Evolutionary conservation across 2,797 vertebrate genomes (phyloP).

Genomic region (Merluccius polli): DNA sequence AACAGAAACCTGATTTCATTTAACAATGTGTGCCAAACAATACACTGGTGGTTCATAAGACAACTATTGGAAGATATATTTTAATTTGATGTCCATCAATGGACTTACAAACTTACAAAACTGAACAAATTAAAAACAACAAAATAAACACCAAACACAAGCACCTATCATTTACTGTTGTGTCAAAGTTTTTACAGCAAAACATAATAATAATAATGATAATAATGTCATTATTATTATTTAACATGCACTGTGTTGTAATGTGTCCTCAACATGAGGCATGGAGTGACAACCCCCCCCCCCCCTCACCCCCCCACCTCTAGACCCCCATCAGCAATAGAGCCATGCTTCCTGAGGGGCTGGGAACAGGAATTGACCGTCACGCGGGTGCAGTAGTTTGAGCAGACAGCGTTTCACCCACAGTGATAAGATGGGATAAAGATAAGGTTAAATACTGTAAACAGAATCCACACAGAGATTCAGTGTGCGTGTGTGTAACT

Average conservation of each 20-base stretch:
- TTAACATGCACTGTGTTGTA: not conserved
- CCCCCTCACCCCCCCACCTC: not conserved
- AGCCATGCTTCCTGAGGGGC: not conserved
- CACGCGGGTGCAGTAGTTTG: not conserved
- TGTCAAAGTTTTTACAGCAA: not conserved
- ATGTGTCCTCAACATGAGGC: not conserved
- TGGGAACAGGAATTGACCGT: not conserved
- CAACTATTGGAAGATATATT: not conserved
- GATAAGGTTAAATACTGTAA: not conserved
- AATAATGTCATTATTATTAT: not conserved
- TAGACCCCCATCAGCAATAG: not conserved
- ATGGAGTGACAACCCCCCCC: not conserved
- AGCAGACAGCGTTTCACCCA: not conserved
- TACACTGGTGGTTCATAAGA: not conserved
- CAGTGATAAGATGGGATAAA: not conserved
- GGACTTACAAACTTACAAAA: not conserved
- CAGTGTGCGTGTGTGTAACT: not conserved
- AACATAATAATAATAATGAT: not conserved
- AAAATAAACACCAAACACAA: not conserved
- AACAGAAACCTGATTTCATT: not conserved
- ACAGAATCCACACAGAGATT: not conserved
- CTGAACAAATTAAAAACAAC: not conserved
- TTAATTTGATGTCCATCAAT: not conserved
- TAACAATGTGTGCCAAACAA: not conserved
- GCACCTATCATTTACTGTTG: not conserved